Base-by-base conservation (phyloP, 2,113 vertebrate genomes). In the Heterocephalus glaber region DNA sequence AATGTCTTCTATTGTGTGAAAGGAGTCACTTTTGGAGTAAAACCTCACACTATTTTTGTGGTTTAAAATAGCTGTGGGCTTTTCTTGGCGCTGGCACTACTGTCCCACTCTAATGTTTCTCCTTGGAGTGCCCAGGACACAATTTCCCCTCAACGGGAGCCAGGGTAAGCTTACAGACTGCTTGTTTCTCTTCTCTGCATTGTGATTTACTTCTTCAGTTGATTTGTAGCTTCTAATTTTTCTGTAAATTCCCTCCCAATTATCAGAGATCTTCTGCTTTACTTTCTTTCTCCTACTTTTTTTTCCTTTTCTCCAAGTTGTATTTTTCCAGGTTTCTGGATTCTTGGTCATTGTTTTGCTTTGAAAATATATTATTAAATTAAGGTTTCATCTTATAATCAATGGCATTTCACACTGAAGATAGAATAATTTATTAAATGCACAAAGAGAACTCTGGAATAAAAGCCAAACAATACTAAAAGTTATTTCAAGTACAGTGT, bases 281-380 rank as follows among this genome's bases (percentile, higher is more conserved):
- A 41, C 41, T 72, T 38, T 38, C 20, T 68, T 38, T n/a, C n/a
- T 41, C n/a, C 7, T 70, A 70, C 1, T 10, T 24, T 72, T 70
- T 41, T 12, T 20, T 17, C n/a, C 17, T n/a, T 17, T 68, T n/a
- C 68, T 72, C 9, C 10, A 72, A 41, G 20, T 72, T 3, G 38
- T 24, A 41, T 12, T 72, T 41, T 72, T n/a, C 8, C 38, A 41
- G n/a, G 68, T 41, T 3, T 41, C n/a, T 72, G 9, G 20, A 41
- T 72, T 61, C 3, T 19, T 52, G 13, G n/a, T 56, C 90, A 41
- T 72, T 44, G 12, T 33, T 88, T 70, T 82, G 11, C 30, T 94
- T 90, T 83, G 26, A 60, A 85, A 92, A 86, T 24, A 12, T 65
- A 61, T 80, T 54, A 79, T 44, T 74, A 90, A 74, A 92, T 80